Percentiles rank a stretch among this genome's conserved stretches.
phyloP scores from a whole-genome alignment of 2,888 invertebrate genomes.

The Chalcis sispes region DNA sequence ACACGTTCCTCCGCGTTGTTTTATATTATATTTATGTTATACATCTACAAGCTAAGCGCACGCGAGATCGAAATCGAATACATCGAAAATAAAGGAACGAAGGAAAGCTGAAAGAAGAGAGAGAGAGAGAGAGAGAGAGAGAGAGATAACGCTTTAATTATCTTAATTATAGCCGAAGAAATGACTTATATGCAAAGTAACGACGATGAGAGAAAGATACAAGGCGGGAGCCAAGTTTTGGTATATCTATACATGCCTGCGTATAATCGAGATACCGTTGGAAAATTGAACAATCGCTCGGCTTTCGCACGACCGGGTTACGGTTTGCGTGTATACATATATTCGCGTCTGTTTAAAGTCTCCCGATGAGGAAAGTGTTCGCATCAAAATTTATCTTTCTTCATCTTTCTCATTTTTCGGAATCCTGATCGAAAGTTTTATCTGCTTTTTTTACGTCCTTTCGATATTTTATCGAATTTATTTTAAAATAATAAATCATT shows the following conservation, averaged over 20 bases:
- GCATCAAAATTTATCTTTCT: no score
- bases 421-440: no score
- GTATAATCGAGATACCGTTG: no score
- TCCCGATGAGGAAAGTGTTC: no score
- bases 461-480: no score
- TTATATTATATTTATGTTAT: background rate
- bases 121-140: background rate
- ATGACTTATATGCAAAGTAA: constrained; percentile 47
- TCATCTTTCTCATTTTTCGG: no score
- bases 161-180: constrained; percentile 40
- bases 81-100: no score
- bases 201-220: background rate
- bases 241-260: background rate
- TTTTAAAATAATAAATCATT: no score
- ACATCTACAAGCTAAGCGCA: background rate
- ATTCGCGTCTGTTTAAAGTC: no score
- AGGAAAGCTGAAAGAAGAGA: no score
- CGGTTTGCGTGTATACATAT: background rate
- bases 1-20: background rate
- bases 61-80: constrained; percentile 21
- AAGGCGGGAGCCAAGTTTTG: background rate
- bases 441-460: no score
- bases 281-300: constrained; percentile 29
- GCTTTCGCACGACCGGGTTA: constrained; percentile 37
- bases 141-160: constrained; percentile 31